Percentiles rank a stretch among this genome's conserved stretches.
Evolutionary conservation across 2,113 vertebrate genomes (phyloP).

Genomic region (Todiramphus saurophagus): DNA sequence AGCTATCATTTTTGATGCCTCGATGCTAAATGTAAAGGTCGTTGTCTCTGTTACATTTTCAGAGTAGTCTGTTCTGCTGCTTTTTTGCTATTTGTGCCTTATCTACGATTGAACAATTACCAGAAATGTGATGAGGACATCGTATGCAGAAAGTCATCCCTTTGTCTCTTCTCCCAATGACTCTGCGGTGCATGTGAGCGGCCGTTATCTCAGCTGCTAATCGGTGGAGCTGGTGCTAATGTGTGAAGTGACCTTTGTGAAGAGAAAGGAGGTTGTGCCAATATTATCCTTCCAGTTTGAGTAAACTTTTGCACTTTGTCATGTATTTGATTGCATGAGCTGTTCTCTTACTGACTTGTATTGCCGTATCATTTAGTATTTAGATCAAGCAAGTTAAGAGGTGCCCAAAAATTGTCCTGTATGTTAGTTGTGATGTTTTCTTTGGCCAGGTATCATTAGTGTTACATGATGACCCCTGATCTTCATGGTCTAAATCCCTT

Average conservation of each 20-base stretch:
- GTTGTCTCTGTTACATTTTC: neutral
- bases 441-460: neutral
- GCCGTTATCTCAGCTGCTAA: slow-evolving; percentile 10
- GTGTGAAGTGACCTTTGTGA: neutral
- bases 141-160: neutral
- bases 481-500: neutral
- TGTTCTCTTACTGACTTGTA: neutral
- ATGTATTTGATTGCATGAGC: neutral
- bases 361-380: neutral
- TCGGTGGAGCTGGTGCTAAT: neutral
- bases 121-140: neutral
- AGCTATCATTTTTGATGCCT: slow-evolving; percentile 21
- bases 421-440: neutral
- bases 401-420: neutral
- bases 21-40: neutral
- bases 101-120: slow-evolving; percentile 1
- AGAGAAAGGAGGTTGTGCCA: neutral
- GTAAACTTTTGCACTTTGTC: neutral
- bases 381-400: neutral
- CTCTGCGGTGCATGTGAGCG: neutral
- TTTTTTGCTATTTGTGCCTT: neutral
- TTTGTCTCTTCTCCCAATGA: neutral
- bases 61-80: neutral
- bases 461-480: neutral
- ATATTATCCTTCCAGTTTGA: neutral